phyloP scores from a whole-genome alignment of 1,140 invertebrate species.

The Formica selysi region DNA sequence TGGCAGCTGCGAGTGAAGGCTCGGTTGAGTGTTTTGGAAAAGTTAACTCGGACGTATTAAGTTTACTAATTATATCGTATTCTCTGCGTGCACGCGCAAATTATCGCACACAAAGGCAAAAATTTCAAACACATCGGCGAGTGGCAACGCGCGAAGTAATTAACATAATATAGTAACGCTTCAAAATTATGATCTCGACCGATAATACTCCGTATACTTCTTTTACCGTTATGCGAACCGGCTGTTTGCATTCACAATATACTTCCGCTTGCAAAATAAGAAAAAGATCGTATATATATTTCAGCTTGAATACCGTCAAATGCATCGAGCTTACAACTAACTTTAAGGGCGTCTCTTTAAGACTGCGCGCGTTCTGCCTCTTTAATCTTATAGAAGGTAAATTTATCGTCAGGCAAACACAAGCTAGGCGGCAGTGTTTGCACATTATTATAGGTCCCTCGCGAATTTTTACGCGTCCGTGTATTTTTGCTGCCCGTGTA shows the following conservation, averaged over 20 bases:
- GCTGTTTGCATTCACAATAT: background rate
- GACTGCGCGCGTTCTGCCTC: slow-evolving; percentile 30
- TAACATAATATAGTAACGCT: background rate
- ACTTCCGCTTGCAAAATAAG: background rate
- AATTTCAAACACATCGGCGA: slow-evolving; percentile 31
- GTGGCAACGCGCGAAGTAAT: slow-evolving; percentile 42
- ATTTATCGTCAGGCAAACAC: slow-evolving; percentile 59
- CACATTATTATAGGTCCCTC: slow-evolving; percentile 60
- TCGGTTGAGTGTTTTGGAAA: slow-evolving; percentile 29
- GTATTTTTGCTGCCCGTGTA: slow-evolving; percentile 42
- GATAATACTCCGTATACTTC: background rate
- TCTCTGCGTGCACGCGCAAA: slow-evolving; percentile 44
- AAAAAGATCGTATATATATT: background rate
- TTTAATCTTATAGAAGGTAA: slow-evolving; percentile 54
- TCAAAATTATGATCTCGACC: slow-evolving; percentile 10
- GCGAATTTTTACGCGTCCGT: slow-evolving; percentile 51
- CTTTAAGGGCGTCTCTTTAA: slow-evolving; percentile 49
- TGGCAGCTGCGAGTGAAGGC: slow-evolving; percentile 45
- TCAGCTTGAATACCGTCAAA: background rate
- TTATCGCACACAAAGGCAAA: slow-evolving; percentile 45
- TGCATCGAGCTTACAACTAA: slow-evolving; percentile 21
- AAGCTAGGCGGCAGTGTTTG: slow-evolving; percentile 46
- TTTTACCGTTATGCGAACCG: background rate
- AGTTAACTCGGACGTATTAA: slow-evolving; percentile 57
- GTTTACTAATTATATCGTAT: slow-evolving; percentile 59